A percentile compares a stretch with the other conserved stretches of the same genome.
These are phyloP conservation scores for Apeltes quadracus DNA, from an alignment of 2,113 vertebrate species.

Conservation along the genomic window DNA sequence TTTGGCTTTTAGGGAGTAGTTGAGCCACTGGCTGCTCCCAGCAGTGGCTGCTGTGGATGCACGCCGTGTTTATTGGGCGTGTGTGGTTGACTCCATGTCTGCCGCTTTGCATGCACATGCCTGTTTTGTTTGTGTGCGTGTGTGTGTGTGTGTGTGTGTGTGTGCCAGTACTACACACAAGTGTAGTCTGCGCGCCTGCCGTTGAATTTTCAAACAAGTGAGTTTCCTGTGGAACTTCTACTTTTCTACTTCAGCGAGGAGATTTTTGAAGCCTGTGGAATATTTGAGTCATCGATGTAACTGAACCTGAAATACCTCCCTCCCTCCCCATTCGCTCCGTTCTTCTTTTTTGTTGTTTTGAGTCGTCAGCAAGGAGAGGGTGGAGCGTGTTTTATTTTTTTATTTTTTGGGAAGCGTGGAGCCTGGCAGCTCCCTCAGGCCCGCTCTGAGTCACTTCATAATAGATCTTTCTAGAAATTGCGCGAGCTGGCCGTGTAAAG, in stretches of 20 bases:
- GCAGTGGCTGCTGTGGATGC: slow-evolving; percentile 2
- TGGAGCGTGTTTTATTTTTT: slow-evolving; percentile 63
- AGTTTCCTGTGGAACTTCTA: slow-evolving; percentile 73
- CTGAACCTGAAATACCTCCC: slow-evolving; percentile 74
- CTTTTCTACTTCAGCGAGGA: slow-evolving; percentile 56
- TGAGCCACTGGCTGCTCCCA: slow-evolving; percentile 5
- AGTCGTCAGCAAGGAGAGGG: slow-evolving; percentile 71
- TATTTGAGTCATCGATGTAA: slow-evolving; percentile 80
- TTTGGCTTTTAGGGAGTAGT: slow-evolving; percentile 53
- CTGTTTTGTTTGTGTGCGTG: background rate
- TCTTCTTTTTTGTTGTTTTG: slow-evolving; percentile 77
- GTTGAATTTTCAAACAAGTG: slow-evolving; percentile 69
- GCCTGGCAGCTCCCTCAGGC: slow-evolving; percentile 77
- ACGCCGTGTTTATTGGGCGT: slow-evolving; percentile 23
- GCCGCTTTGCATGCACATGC: slow-evolving; percentile 12
- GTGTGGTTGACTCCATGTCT: slow-evolving; percentile 7
- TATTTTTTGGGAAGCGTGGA: slow-evolving; percentile 47
- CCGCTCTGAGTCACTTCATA: slow-evolving; percentile 79
- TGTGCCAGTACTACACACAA: background rate
- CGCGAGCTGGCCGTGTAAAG: slow-evolving; percentile 67
- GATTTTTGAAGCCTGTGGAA: slow-evolving; percentile 74
- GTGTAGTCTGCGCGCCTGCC: slow-evolving; percentile 38
- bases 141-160: slow-evolving; percentile 1
- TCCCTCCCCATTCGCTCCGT: slow-evolving; percentile 26
- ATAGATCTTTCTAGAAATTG: slow-evolving; percentile 80